Conservation (phyloP, 2,888 invertebrate genomes). For the Oxyteleia sp. region DNA sequence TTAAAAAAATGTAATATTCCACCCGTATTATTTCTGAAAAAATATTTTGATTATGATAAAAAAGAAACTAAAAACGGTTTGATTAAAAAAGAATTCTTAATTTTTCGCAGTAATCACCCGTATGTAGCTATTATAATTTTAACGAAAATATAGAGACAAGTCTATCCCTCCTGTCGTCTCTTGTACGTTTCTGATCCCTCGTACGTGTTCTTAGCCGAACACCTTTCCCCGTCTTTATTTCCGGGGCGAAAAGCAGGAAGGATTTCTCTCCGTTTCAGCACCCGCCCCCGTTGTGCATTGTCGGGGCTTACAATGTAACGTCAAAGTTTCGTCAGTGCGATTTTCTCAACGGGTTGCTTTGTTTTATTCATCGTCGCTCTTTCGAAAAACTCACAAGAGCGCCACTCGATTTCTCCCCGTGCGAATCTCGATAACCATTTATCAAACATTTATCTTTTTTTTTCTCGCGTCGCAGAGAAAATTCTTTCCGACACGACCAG, state of each 20-base stretch:
- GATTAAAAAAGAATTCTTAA: background rate
- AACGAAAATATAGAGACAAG: conserved; percentile 43
- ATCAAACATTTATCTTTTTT: conserved; percentile 43
- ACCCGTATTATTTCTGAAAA: no score
- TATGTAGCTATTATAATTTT: conserved; percentile 40
- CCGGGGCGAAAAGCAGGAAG: conserved; percentile 43
- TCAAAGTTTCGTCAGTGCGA: conserved; percentile 76
- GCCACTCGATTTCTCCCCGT: conserved; percentile 69
- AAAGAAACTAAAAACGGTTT: background rate
- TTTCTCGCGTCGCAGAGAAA: conserved; percentile 16
- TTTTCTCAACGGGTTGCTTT: conserved; percentile 76
- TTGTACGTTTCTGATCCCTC: conserved; percentile 37
- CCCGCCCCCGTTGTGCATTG: conserved; percentile 49
- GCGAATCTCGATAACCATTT: conserved; percentile 66
- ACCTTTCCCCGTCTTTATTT: conserved; percentile 52
- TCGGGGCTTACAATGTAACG: conserved; percentile 67
- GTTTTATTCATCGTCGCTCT: conserved; percentile 79
- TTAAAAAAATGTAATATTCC: no score
- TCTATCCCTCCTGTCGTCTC: conserved; percentile 25
- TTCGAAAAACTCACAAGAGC: conserved; percentile 66
- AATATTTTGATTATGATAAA: no score
- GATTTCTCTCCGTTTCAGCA: conserved; percentile 49
- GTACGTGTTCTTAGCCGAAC: conserved; percentile 59
- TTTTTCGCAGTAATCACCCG: conserved; percentile 4
- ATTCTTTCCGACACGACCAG: conserved; percentile 2